These are phyloP conservation scores for Oostethus manadensis DNA, from an alignment of 2,113 vertebrate genomes.

Conservation along the genomic window DNA sequence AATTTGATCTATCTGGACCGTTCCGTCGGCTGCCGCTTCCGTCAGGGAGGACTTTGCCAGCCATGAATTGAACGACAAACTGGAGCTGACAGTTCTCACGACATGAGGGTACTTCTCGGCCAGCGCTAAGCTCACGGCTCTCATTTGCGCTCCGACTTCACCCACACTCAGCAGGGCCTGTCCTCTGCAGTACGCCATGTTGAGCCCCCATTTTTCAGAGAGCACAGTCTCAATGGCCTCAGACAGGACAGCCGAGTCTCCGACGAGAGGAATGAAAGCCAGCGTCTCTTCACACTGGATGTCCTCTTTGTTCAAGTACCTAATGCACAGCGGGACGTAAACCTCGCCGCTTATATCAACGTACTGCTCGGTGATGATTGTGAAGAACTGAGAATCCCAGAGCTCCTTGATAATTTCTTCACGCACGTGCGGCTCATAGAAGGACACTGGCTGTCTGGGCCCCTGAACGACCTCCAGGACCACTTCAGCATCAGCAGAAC, in stretches of 20 bases:
- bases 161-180: conserved; percentile 65
- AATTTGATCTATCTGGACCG: conserved; percentile 51
- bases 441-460: conserved; percentile 49
- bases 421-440: conserved; percentile 62
- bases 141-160: conserved; percentile 62
- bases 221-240: conserved; percentile 61
- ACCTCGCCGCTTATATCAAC: conserved; percentile 58
- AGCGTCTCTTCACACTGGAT: conserved; percentile 71
- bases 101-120: conserved; percentile 67
- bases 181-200: conserved; percentile 74
- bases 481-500: conserved; percentile 5
- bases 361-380: conserved; percentile 63
- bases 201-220: conserved; percentile 75
- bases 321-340: conserved; percentile 72
- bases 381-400: conserved; percentile 72
- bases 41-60: conserved; percentile 60
- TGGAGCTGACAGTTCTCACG: conserved; percentile 59
- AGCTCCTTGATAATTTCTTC: conserved; percentile 72
- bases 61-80: conserved; percentile 67
- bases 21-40: conserved; percentile 43
- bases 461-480: conserved; percentile 4
- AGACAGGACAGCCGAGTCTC: conserved; percentile 50
- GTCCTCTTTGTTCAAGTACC: conserved; percentile 70
- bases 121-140: conserved; percentile 55
- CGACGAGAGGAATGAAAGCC: conserved; percentile 63